These are phyloP conservation scores for Cabera pusaria DNA, from an alignment of 2,888 invertebrate species.

Conservation along the genomic window DNA sequence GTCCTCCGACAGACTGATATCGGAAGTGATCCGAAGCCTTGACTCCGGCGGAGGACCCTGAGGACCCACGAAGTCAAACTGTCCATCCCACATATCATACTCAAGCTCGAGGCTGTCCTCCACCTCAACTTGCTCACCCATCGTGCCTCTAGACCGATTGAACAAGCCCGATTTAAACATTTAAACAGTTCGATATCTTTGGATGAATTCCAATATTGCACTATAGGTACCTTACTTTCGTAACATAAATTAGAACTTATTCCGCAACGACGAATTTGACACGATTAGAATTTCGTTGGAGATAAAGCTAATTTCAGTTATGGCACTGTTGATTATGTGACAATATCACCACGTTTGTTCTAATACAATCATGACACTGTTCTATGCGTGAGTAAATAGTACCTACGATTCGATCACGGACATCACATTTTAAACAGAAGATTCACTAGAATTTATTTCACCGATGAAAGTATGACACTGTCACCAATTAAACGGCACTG, in stretches of 20 bases:
- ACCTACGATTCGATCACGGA: conserved; percentile 44
- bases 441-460: conserved; percentile 26
- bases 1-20: conserved; percentile 71
- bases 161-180: conserved; percentile 77
- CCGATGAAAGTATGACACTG: conserved; percentile 16
- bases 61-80: conserved; percentile 92
- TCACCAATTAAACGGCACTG: conserved; percentile 25
- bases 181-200: conserved; percentile 64
- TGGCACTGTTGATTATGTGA: conserved; percentile 59
- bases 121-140: conserved; percentile 73
- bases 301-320: conserved; percentile 62
- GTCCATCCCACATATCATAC: conserved; percentile 95
- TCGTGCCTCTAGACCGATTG: conserved; percentile 67
- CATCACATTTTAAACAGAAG: conserved; percentile 69
- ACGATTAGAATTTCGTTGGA: conserved; percentile 61
- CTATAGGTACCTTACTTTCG: conserved; percentile 42
- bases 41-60: conserved; percentile 65
- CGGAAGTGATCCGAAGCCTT: conserved; percentile 64
- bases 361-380: conserved; percentile 46
- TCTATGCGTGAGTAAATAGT: conserved; percentile 42
- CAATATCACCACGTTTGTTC: conserved; percentile 33
- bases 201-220: conserved; percentile 71
- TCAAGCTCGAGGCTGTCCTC: conserved; percentile 88
- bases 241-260: conserved; percentile 43
- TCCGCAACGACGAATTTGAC: conserved; percentile 45